phyloP scores from a whole-genome alignment of 2,113 vertebrate species.

The Malaclemys terrapin region DNA sequence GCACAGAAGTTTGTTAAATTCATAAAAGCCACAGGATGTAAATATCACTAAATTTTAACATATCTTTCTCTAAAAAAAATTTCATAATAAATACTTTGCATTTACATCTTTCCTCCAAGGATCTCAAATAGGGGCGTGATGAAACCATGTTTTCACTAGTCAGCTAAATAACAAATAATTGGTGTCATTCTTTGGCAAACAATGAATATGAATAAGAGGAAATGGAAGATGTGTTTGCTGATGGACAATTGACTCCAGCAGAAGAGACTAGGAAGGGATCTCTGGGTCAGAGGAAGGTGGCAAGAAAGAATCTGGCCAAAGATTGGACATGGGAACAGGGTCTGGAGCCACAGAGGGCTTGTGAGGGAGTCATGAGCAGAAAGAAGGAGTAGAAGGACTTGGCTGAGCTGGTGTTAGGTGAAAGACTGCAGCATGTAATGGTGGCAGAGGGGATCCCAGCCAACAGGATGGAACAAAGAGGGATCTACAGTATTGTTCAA shows the following conservation, averaged over 20 bases:
- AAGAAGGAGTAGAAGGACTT: too few relatives aligned
- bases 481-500: neutral
- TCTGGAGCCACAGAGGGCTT: neutral
- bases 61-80: neutral
- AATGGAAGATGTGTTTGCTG: neutral
- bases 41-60: neutral
- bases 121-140: neutral
- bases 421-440: neutral
- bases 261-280: neutral
- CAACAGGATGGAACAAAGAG: neutral
- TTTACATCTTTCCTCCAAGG: neutral
- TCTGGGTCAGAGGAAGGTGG: neutral
- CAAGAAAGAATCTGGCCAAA: neutral
- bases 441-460: neutral
- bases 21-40: constrained; percentile 71
- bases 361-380: neutral
- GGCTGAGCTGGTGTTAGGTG: neutral
- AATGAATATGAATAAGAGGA: neutral
- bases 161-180: neutral
- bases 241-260: too few relatives aligned
- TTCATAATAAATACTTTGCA: neutral
- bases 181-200: neutral
- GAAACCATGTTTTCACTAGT: neutral
- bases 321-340: neutral
- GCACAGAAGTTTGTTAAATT: constrained; percentile 70